Percentiles rank a stretch among this genome's conserved stretches.
These are phyloP conservation scores for Laticauda laticaudata DNA, from an alignment of 2,113 vertebrate genomes.

Conservation along the genomic window DNA sequence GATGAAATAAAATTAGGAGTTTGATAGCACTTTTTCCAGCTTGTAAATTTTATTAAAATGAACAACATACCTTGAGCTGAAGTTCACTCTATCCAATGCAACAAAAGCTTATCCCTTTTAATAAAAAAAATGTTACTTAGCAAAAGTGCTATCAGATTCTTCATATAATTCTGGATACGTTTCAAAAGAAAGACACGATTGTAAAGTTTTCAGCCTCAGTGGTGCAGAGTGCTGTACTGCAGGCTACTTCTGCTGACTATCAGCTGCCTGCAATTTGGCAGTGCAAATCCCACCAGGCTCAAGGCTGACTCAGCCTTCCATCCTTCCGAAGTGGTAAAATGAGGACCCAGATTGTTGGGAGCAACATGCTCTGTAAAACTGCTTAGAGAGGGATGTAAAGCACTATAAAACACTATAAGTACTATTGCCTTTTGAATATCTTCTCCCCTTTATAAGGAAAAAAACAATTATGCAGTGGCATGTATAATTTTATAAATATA, in stretches of 20 bases:
- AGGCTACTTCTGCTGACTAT: no score
- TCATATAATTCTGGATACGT: background rate
- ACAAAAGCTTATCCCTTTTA: background rate
- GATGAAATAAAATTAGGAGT: background rate
- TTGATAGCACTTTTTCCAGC: background rate
- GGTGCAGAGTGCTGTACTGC: no score
- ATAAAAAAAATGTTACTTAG: background rate
- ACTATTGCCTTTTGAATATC: background rate
- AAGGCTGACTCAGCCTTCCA: no score
- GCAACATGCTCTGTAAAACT: no score
- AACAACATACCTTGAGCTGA: background rate
- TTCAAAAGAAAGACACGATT: background rate
- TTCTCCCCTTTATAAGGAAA: background rate
- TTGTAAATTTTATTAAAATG: background rate
- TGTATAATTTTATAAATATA: background rate
- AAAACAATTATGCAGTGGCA: background rate
- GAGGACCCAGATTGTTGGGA: no score
- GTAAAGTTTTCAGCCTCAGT: background rate
- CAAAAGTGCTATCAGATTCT: background rate
- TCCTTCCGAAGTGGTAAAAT: no score
- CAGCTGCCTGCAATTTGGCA: no score
- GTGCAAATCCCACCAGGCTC: no score
- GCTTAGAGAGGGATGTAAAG: no score
- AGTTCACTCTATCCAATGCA: background rate
- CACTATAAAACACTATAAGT: no score